Percentiles rank a stretch among this genome's conserved stretches.
Conservation (phyloP, 2,888 invertebrate species). For the Tanytarsus gracilentus region DNA sequence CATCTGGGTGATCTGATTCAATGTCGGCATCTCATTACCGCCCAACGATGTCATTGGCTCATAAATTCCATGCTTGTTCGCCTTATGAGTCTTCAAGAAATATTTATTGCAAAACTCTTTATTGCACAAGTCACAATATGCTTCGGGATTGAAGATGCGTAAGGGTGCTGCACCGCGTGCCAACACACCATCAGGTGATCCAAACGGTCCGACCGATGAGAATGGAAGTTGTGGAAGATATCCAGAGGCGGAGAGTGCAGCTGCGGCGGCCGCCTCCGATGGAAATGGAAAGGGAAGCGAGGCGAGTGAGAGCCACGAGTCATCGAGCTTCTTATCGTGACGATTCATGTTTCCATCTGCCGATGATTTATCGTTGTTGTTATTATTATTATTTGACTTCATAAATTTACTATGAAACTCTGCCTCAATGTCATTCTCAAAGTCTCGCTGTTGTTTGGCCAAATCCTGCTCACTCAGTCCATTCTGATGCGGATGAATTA, state of each 20-base stretch:
- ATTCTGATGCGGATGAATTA: not conserved
- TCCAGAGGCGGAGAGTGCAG: slow-evolving; percentile 37
- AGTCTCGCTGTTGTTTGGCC: slow-evolving; percentile 9
- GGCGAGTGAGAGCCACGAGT: slow-evolving; percentile 41
- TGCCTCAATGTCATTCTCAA: slow-evolving; percentile 28
- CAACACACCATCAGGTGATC: slow-evolving; percentile 38
- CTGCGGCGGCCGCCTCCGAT: slow-evolving; percentile 40
- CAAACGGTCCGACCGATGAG: slow-evolving; percentile 36
- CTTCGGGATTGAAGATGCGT: slow-evolving; percentile 91
- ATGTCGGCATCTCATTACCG: slow-evolving; percentile 33
- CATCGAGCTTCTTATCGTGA: slow-evolving; percentile 37
- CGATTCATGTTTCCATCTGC: slow-evolving; percentile 35
- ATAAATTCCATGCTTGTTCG: slow-evolving; percentile 94
- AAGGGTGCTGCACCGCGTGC: slow-evolving; percentile 47
- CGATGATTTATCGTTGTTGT: slow-evolving; percentile 35
- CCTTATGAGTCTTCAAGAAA: slow-evolving; percentile 95
- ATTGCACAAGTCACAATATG: slow-evolving; percentile 94
- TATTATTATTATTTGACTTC: slow-evolving; percentile 31
- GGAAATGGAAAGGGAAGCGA: slow-evolving; percentile 43
- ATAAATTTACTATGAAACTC: slow-evolving; percentile 30
- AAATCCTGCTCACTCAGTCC: not conserved
- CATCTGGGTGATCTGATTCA: slow-evolving; percentile 32
- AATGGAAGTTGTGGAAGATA: slow-evolving; percentile 43
- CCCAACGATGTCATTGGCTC: slow-evolving; percentile 40
- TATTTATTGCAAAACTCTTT: slow-evolving; percentile 99